Evolutionary conservation across 2,797 vertebrate species (phyloP).

Genomic region (Melanotaenia pygmaea): DNA sequence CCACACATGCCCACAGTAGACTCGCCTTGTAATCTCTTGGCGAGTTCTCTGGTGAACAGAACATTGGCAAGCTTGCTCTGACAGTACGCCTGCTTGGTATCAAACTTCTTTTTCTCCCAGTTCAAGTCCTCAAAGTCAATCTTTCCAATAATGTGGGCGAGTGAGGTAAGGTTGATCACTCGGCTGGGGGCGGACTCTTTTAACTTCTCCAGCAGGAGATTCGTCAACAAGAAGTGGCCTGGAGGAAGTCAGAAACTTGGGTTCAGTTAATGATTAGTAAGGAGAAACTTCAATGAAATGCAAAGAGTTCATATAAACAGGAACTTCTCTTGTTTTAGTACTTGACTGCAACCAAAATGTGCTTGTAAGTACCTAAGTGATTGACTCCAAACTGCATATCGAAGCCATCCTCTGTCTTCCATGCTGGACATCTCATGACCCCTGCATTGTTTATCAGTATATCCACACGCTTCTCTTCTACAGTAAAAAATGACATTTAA

Average conservation of each 20-base stretch:
- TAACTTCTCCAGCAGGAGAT: conserved; percentile 88
- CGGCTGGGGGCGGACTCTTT: conserved; percentile 86
- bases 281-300: not conserved
- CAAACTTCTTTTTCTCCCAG: conserved; percentile 87
- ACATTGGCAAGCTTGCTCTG: conserved; percentile 91
- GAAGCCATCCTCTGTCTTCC: conserved; percentile 89
- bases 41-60: conserved; percentile 89
- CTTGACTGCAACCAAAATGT: not conserved
- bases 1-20: conserved; percentile 71
- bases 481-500: conserved; percentile 7
- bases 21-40: conserved; percentile 84
- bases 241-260: conserved; percentile 28
- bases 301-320: not conserved
- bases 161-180: conserved; percentile 88
- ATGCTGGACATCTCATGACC: conserved; percentile 88
- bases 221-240: conserved; percentile 91
- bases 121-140: conserved; percentile 89
- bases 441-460: conserved; percentile 90
- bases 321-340: not conserved
- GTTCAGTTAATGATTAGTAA: conserved; percentile 19
- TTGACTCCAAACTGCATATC: conserved; percentile 92
- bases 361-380: conserved; percentile 80
- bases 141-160: conserved; percentile 87
- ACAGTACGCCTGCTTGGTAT: conserved; percentile 90
- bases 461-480: conserved; percentile 85